Conservation (phyloP, 2,888 invertebrate species). For the Mythimna lalbum region DNA sequence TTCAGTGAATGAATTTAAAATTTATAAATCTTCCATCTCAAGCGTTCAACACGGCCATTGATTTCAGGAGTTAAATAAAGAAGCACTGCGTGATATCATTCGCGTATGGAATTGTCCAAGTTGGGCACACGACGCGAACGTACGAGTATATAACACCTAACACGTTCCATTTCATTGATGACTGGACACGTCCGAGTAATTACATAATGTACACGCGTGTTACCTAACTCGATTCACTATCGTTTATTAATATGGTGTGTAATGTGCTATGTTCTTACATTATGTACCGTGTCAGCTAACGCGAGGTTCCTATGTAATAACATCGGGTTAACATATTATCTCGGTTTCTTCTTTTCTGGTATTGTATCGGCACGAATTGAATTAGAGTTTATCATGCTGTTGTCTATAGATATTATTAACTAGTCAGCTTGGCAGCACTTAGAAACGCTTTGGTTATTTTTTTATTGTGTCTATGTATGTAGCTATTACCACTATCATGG, state of each 20-base stretch:
- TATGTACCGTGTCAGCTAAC: not conserved
- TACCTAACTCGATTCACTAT: conserved; percentile 31
- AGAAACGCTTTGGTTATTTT: too few species aligned
- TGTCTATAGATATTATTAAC: not conserved
- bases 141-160: conserved; percentile 26
- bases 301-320: not conserved
- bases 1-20: too few species aligned
- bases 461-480: too few species aligned
- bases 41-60: not conserved
- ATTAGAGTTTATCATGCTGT: not conserved
- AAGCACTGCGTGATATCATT: conserved; percentile 17
- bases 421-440: not conserved
- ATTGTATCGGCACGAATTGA: not conserved
- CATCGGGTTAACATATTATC: not conserved
- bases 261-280: not conserved
- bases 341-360: not conserved
- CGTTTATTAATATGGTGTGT: conserved; percentile 10
- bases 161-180: conserved; percentile 42
- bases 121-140: conserved; percentile 9
- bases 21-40: not conserved
- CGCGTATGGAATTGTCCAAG: conserved; percentile 24
- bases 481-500: not conserved
- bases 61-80: conserved; percentile 7
- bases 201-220: conserved; percentile 30
- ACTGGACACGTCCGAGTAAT: conserved; percentile 32